Percentiles rank a stretch among this genome's conserved stretches.
Conservation (phyloP, 2,113 vertebrate species). For the Chrysemys picta region DNA sequence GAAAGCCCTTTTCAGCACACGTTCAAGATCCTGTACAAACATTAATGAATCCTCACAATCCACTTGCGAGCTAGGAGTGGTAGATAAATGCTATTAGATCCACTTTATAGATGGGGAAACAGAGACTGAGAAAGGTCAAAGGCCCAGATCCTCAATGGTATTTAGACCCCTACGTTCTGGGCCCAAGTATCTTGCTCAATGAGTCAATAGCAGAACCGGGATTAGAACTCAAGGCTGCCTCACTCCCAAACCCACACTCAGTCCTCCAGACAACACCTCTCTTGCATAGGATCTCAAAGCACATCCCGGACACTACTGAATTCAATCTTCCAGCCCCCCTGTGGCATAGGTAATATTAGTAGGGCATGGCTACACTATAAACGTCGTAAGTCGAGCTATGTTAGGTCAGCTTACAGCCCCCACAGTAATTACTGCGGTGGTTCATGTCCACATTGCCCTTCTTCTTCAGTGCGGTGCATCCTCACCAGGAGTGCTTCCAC, state of each 20-base stretch:
- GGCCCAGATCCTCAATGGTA: not conserved
- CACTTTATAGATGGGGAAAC: not conserved
- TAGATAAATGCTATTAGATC: not conserved
- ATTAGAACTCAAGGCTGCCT: not conserved
- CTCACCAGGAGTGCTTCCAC: too few relatives aligned
- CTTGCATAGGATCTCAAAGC: not conserved
- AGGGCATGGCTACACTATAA: not conserved
- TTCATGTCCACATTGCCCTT: too few relatives aligned
- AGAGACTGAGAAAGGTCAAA: not conserved
- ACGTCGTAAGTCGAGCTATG: too few relatives aligned
- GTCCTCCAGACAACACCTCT: not conserved
- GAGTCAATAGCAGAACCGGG: not conserved
- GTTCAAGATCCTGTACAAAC: not conserved
- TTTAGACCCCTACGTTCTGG: not conserved
- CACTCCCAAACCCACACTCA: not conserved
- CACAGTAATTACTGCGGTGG: too few relatives aligned
- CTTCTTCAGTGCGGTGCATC: too few relatives aligned
- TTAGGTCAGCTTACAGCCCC: too few relatives aligned
- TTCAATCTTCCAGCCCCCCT: not conserved
- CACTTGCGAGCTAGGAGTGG: not conserved
- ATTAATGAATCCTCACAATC: conserved; percentile 11
- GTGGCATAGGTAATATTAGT: not conserved
- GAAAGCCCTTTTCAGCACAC: not conserved
- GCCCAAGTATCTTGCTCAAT: not conserved
- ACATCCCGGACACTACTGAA: not conserved